Conservation (phyloP, 2,888 invertebrate genomes). For the Eugnorisma glareosa region DNA sequence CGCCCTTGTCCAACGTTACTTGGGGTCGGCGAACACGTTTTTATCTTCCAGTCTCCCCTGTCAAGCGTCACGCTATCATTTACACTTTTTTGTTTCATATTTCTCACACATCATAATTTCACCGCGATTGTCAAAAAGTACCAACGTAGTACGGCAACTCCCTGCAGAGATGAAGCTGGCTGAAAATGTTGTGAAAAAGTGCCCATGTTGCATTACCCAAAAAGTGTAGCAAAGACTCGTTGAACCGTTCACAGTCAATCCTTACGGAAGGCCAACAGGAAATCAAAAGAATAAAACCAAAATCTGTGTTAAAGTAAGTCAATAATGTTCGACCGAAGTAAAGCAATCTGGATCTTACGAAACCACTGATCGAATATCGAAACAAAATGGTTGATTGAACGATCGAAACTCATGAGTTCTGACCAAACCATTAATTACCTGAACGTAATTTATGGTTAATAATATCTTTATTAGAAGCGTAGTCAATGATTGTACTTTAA, state of each 20-base stretch:
- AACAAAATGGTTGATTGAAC: slow-evolving; percentile 73
- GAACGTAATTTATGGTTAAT: slow-evolving; percentile 75
- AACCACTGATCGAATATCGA: slow-evolving; percentile 67
- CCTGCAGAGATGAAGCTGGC: neutral
- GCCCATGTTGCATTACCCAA: neutral
- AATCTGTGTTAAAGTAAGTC: slow-evolving; percentile 5
- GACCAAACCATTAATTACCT: slow-evolving; percentile 73
- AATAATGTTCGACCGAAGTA: slow-evolving; percentile 33
- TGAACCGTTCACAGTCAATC: slow-evolving; percentile 10
- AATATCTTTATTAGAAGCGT: slow-evolving; percentile 69
- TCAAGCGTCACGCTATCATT: too few species aligned
- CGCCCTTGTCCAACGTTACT: too few species aligned
- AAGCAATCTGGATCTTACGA: slow-evolving; percentile 73
- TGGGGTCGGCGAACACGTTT: too few species aligned
- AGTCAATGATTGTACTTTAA: neutral
- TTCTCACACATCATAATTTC: neutral
- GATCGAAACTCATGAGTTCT: slow-evolving; percentile 71
- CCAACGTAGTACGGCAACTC: neutral
- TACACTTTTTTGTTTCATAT: too few species aligned
- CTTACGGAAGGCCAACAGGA: neutral
- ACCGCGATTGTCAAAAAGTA: neutral
- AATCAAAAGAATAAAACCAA: slow-evolving; percentile 1
- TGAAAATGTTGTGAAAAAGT: too few species aligned
- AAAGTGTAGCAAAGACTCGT: neutral
- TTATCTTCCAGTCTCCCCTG: too few species aligned